Evolutionary conservation across 2,113 vertebrate genomes (phyloP), one percentile per base, ranked within the genome.

Genomic region (Rhabdomys dilectus): DNA sequence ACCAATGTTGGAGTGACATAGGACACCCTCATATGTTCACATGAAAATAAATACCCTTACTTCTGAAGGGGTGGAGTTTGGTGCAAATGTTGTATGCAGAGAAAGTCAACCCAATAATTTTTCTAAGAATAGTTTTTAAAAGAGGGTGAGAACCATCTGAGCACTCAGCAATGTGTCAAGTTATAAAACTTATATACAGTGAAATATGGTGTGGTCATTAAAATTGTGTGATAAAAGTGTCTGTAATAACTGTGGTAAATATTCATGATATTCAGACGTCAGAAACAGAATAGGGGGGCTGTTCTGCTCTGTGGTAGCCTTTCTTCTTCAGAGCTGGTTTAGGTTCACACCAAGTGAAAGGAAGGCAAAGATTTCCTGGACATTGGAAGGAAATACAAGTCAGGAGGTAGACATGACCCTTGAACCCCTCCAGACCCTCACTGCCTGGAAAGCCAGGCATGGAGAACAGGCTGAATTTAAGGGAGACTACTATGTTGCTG

Each of bases 21-120:
- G 53, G 22, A 73, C 31, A 34, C 16, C 22, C 48, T 94, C 87
- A 78, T 24, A 42, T 1, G 5, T 53, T 39, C 29, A 17, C 1
- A 11, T 91, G 45, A 77, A 91, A 76, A 88, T 70, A 75, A 93
- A 70, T 48, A 22, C 10, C 24, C 34, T 56, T 62, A 15, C 1
- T 6, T 87, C 72, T 60, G 84, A 60, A 13, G 26, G 78, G 51
- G 84, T 5, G 64, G 62, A 95, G 70, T 73, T 77, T 36, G 82
- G 34, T 22, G 36, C 62, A 88, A 92, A 77, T 16, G 53, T 73
- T 91, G 12, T 77, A 56, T 36, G 42, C 68, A 77, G 72, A 48
- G 64, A 95, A 88, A 96, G 34, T 94, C 68, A 94, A n/a, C 70
- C 64, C 21, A n/a, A 60, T n/a, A 66, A 66, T 81, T 91, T 95